These are phyloP conservation scores for Clinocottus analis DNA, from an alignment of 2,113 vertebrate genomes.

Conservation along the genomic window DNA sequence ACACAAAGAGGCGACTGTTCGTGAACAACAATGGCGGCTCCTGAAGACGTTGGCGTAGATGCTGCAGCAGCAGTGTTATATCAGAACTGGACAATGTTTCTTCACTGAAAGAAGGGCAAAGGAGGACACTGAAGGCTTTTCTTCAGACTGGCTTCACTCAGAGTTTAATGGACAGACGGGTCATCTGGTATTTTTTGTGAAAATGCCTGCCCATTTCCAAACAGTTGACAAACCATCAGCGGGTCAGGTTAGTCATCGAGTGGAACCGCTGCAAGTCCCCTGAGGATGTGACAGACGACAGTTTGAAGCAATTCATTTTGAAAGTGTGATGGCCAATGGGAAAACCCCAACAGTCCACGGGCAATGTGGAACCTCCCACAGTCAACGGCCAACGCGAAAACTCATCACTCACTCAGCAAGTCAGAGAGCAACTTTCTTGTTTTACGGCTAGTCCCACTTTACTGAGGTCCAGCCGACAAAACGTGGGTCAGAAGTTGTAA, in stretches of 20 bases:
- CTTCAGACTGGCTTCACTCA: neutral
- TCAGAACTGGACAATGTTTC: neutral
- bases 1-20: too few species aligned
- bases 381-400: neutral
- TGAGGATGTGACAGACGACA: neutral
- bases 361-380: too few species aligned
- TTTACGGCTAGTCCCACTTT: neutral
- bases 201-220: too few species aligned
- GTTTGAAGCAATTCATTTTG: neutral
- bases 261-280: neutral
- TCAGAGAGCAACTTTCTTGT: neutral
- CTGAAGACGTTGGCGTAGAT: neutral
- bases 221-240: neutral
- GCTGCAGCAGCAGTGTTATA: neutral
- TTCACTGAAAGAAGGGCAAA: too few species aligned
- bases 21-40: too few species aligned
- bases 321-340: neutral
- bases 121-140: neutral
- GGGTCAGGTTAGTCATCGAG: neutral
- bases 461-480: too few species aligned
- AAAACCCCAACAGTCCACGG: too few species aligned
- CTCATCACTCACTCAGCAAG: neutral
- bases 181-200: neutral
- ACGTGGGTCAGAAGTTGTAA: too few species aligned
- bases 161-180: neutral